Evolutionary conservation across 2,113 vertebrate species (phyloP).

Genomic region (Sebastes schlegelii): DNA sequence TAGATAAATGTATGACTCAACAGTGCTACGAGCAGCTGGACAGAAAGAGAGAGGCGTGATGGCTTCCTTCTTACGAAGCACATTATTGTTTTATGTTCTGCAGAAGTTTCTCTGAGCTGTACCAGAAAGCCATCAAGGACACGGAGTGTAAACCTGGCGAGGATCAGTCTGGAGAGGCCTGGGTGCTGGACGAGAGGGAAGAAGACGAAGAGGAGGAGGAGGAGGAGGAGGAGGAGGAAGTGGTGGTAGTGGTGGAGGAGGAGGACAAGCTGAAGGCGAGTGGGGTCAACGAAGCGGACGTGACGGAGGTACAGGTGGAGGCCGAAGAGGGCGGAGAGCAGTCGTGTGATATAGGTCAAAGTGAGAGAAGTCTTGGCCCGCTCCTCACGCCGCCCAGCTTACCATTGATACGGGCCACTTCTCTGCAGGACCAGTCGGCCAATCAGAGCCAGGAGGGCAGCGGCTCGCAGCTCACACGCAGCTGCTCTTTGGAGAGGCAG

Average conservation of each 20-base stretch:
- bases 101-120: slow-evolving; percentile 93
- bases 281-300: slow-evolving; percentile 42
- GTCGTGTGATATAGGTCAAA: slow-evolving; percentile 38
- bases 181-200: slow-evolving; percentile 82
- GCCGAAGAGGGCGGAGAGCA: slow-evolving; percentile 38
- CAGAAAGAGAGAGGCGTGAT: background rate
- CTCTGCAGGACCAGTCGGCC: slow-evolving; percentile 83
- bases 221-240: slow-evolving; percentile 40
- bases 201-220: slow-evolving; percentile 70
- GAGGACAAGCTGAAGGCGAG: slow-evolving; percentile 49
- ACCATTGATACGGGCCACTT: slow-evolving; percentile 83
- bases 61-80: background rate
- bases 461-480: slow-evolving; percentile 71
- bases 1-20: slow-evolving; percentile 26
- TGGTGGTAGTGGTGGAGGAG: slow-evolving; percentile 44
- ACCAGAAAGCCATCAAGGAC: slow-evolving; percentile 90
- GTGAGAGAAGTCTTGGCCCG: slow-evolving; percentile 33
- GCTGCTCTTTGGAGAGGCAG: slow-evolving; percentile 82
- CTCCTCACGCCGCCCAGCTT: slow-evolving; percentile 74
- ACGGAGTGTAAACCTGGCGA: slow-evolving; percentile 85
- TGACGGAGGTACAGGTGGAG: slow-evolving; percentile 39
- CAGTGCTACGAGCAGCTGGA: background rate
- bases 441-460: slow-evolving; percentile 65
- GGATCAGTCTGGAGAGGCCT: slow-evolving; percentile 82
- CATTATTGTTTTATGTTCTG: slow-evolving; percentile 19